phyloP scores from a whole-genome alignment of 2,113 vertebrate genomes.

The Hyperoodon ampullatus region DNA sequence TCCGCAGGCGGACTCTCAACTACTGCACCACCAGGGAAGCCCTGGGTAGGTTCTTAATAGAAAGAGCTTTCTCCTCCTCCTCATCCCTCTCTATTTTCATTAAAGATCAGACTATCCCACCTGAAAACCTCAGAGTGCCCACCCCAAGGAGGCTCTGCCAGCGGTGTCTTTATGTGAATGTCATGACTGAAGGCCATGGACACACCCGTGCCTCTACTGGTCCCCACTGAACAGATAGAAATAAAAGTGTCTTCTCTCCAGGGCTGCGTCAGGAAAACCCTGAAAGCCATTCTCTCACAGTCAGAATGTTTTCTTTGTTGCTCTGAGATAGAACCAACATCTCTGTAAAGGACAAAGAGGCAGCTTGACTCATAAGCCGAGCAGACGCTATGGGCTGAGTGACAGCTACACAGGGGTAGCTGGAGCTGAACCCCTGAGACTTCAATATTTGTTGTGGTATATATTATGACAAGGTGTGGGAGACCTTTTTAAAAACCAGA shows the following conservation, averaged over 20 bases:
- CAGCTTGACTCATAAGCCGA: neutral
- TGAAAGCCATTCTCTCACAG: neutral
- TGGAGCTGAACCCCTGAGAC: neutral
- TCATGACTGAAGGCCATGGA: neutral
- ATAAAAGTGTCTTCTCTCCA: conserved; percentile 48
- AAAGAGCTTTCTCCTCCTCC: neutral
- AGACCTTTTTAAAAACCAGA: neutral
- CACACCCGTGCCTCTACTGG: neutral
- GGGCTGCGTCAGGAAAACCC: neutral
- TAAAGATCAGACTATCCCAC: neutral
- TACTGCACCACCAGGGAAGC: too few relatives aligned
- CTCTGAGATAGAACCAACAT: conserved; percentile 42
- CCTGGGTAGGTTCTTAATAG: neutral
- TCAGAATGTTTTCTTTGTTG: conserved; percentile 60
- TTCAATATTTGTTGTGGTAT: neutral
- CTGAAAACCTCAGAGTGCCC: neutral
- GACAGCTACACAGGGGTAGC: neutral
- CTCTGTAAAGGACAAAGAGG: conserved; percentile 16
- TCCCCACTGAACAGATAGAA: neutral
- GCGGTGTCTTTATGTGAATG: neutral
- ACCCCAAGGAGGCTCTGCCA: neutral
- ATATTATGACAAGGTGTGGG: neutral
- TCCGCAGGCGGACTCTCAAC: too few relatives aligned
- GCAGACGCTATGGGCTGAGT: neutral
- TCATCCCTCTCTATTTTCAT: neutral